Conservation (phyloP, 2,113 vertebrate genomes). For the Macroglossus sobrinus region DNA sequence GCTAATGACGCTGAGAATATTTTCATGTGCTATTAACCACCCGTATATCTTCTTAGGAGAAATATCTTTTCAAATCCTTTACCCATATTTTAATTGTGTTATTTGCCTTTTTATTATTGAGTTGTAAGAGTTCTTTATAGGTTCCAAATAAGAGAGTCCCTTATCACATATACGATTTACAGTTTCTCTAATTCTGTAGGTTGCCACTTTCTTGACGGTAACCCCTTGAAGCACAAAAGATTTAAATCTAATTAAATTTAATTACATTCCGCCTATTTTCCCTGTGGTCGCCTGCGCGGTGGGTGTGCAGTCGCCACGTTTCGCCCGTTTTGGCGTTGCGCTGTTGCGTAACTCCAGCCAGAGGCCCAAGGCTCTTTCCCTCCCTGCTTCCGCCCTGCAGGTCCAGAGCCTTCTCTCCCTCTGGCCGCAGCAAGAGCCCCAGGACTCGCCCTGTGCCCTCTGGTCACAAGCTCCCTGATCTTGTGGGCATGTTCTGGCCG, state of each 20-base stretch:
- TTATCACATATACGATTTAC: neutral
- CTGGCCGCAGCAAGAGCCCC: neutral
- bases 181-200: neutral
- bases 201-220: neutral
- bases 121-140: neutral
- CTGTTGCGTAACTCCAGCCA: too few species aligned
- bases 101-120: neutral
- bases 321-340: fast-evolving
- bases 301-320: neutral
- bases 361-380: neutral
- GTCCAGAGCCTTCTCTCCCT: neutral
- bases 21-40: neutral
- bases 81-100: neutral
- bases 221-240: neutral
- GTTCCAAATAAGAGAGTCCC: neutral
- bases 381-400: neutral
- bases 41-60: neutral
- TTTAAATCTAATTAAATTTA: neutral
- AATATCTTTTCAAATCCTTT: neutral
- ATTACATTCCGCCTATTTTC: neutral
- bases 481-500: neutral
- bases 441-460: neutral
- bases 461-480: neutral
- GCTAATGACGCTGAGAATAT: neutral
- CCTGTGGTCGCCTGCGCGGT: neutral